These are phyloP conservation scores for Hylaea fasciaria DNA, from an alignment of 2,888 invertebrate species.

Conservation along the genomic window DNA sequence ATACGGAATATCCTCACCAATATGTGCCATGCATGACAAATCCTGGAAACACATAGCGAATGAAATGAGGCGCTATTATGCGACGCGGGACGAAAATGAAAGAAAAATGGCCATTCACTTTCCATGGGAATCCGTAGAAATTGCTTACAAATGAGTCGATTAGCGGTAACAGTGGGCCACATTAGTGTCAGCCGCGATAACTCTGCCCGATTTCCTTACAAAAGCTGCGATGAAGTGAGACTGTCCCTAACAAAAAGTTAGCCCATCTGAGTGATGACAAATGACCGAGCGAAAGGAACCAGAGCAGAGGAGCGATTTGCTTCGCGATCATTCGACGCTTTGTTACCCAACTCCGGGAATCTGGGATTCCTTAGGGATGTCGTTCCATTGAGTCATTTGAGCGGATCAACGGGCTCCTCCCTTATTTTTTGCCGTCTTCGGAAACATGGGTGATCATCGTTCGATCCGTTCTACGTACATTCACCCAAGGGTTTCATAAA, in stretches of 20 bases:
- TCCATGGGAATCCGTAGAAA: slow-evolving; percentile 45
- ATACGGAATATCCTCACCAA: background rate
- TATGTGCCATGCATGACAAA: background rate
- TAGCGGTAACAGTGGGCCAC: slow-evolving; percentile 60
- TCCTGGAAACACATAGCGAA: slow-evolving; percentile 3
- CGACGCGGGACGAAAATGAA: slow-evolving; percentile 27
- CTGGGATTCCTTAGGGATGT: slow-evolving; percentile 41
- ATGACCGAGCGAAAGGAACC: slow-evolving; percentile 58
- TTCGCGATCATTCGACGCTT: slow-evolving; percentile 64
- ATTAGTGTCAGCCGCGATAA: slow-evolving; percentile 72
- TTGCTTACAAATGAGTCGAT: slow-evolving; percentile 63
- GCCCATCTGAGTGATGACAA: slow-evolving; percentile 80
- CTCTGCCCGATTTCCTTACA: slow-evolving; percentile 71
- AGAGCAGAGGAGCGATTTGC: slow-evolving; percentile 64
- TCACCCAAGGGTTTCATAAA: slow-evolving; percentile 27
- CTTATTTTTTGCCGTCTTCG: slow-evolving; percentile 35
- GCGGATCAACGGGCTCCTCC: slow-evolving; percentile 26
- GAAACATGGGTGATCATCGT: slow-evolving; percentile 30
- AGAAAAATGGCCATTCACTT: slow-evolving; percentile 36
- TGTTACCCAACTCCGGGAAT: slow-evolving; percentile 37
- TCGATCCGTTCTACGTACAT: slow-evolving; percentile 24
- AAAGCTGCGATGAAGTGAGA: slow-evolving; percentile 77
- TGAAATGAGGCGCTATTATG: slow-evolving; percentile 12
- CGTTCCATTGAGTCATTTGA: slow-evolving; percentile 44
- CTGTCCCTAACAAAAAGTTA: slow-evolving; percentile 77